A percentile compares a stretch with the other conserved stretches of the same genome.
These are phyloP conservation scores for Leucozona laternaria DNA, from an alignment of 2,888 invertebrate genomes.

Conservation along the genomic window DNA sequence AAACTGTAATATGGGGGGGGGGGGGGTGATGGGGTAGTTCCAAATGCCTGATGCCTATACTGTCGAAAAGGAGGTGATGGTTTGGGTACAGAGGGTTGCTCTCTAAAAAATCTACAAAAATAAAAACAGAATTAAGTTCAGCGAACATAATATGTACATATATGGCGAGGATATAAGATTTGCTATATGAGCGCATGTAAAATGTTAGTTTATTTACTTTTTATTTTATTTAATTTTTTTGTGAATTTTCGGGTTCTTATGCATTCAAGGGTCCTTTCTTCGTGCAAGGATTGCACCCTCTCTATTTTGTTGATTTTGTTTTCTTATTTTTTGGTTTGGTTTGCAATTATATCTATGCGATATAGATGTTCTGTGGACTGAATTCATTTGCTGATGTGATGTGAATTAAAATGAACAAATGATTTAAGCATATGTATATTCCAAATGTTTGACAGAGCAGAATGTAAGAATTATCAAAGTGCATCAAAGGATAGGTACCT, in stretches of 20 bases:
- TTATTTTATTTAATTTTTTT: constrained; percentile 36
- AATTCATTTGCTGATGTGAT: constrained; percentile 28
- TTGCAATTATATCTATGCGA: not conserved
- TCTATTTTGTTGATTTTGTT: constrained; percentile 10
- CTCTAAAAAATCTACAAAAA: not conserved
- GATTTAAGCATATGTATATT: constrained; percentile 35
- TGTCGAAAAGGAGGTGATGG: not conserved
- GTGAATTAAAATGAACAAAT: constrained; percentile 35
- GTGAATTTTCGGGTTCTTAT: constrained; percentile 51
- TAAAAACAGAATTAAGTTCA: constrained; percentile 14
- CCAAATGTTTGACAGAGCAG: constrained; percentile 48
- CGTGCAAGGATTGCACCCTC: constrained; percentile 32
- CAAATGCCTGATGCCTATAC: not conserved
- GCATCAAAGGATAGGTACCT: constrained; percentile 42
- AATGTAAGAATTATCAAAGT: constrained; percentile 41
- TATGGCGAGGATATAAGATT: constrained; percentile 29
- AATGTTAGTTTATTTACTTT: constrained; percentile 33
- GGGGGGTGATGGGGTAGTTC: constrained; percentile 7
- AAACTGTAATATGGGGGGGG: constrained; percentile 45
- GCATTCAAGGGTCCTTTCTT: constrained; percentile 49
- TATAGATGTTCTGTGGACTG: constrained; percentile 11
- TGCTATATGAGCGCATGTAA: constrained; percentile 39
- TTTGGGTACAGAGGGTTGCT: not conserved
- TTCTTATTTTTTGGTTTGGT: constrained; percentile 44
- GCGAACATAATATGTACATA: constrained; percentile 10